Conservation (phyloP, 2,797 vertebrate genomes). For the Sebastes iracundus region DNA sequence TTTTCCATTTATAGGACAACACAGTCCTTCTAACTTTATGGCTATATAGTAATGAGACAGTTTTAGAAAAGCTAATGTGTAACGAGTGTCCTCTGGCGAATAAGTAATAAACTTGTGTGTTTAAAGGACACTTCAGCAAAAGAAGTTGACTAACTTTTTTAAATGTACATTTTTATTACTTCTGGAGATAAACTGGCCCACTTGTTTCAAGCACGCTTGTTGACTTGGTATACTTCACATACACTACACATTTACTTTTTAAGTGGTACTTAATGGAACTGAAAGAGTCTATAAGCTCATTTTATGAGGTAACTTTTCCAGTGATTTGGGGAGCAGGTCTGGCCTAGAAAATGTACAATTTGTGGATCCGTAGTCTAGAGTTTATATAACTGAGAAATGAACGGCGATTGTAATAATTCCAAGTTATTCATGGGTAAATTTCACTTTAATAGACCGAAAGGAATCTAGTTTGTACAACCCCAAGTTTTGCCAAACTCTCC, state of each 20-base stretch:
- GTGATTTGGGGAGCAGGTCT: conserved; percentile 5
- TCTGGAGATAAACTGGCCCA: neutral
- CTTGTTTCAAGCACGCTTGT: conserved; percentile 18
- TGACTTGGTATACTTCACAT: conserved; percentile 19
- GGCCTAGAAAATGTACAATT: neutral
- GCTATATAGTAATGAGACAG: neutral
- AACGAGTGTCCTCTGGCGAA: conserved; percentile 15
- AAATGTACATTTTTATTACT: conserved; percentile 11
- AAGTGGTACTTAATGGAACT: conserved; percentile 7
- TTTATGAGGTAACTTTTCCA: neutral
- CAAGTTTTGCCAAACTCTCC: conserved; percentile 18
- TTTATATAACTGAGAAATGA: neutral
- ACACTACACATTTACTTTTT: conserved; percentile 5
- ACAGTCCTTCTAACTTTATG: conserved; percentile 1
- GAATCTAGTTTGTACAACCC: conserved; percentile 4
- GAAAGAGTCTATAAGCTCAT: neutral
- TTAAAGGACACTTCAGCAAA: neutral
- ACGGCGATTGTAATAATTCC: neutral
- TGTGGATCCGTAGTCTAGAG: neutral
- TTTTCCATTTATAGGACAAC: conserved; percentile 50
- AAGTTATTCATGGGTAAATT: neutral
- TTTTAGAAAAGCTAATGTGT: conserved; percentile 8
- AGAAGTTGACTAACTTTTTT: conserved; percentile 7
- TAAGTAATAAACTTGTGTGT: neutral
- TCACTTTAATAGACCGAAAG: neutral